Evolutionary conservation across 2,113 vertebrate genomes (phyloP).

Genomic region (Plecotus auritus): DNA sequence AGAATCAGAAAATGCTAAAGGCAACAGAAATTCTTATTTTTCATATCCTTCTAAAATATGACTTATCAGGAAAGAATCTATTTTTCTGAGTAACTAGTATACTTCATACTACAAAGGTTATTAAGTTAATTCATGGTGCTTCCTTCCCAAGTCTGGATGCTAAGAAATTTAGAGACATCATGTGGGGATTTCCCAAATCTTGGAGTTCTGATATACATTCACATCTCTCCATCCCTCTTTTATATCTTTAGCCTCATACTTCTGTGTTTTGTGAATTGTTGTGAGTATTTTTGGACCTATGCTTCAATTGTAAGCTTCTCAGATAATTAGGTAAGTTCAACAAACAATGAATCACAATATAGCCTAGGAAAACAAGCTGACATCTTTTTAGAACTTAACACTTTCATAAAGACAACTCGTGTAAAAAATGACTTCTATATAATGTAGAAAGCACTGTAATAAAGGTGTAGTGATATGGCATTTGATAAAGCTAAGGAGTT

Average conservation of each 20-base stretch:
- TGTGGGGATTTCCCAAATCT: background rate
- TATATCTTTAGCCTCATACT: background rate
- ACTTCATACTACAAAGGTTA: background rate
- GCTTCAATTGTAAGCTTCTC: background rate
- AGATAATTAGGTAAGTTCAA: background rate
- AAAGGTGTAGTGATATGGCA: background rate
- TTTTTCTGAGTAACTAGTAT: background rate
- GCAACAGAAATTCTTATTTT: conserved; percentile 3
- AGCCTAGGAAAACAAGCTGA: background rate
- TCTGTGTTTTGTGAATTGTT: background rate
- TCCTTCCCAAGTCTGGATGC: background rate
- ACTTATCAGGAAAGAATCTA: background rate
- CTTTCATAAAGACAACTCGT: background rate
- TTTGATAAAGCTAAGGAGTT: background rate
- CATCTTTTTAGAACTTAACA: background rate
- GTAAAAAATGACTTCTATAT: background rate
- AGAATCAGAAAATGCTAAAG: conserved; percentile 8
- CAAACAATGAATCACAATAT: background rate
- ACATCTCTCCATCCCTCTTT: background rate
- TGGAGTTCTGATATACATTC: background rate
- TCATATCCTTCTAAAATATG: background rate
- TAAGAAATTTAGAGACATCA: background rate
- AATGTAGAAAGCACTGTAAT: background rate
- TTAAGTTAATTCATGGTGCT: background rate
- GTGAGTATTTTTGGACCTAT: background rate